Evolutionary conservation across 2,113 vertebrate genomes (phyloP).

Genomic region (Catharus bicknelli): DNA sequence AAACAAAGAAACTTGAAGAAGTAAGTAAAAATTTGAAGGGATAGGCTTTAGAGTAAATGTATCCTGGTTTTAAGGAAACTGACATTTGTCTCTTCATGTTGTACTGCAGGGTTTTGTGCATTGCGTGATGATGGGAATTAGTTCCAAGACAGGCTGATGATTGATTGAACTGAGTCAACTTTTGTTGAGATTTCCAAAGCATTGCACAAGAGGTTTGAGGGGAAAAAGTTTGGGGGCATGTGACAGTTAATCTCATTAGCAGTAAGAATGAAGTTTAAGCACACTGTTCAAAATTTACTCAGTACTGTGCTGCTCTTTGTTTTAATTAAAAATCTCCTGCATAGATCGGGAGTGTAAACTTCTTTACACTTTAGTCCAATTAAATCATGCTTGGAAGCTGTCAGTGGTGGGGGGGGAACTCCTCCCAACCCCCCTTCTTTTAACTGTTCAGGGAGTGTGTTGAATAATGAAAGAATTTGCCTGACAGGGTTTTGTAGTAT

Average conservation of each 20-base stretch:
- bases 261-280: conserved; percentile 56
- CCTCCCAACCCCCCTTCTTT: neutral
- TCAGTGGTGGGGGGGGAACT: neutral
- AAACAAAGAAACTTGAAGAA: neutral
- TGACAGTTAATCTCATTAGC: conserved; percentile 73
- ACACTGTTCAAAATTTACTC: conserved; percentile 35
- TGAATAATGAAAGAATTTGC: conserved; percentile 56
- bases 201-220: conserved; percentile 42
- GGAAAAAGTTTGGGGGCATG: conserved; percentile 42
- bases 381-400: conserved; percentile 48
- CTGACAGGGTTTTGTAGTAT: conserved; percentile 19
- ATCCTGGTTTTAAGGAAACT: neutral
- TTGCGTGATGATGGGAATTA: neutral
- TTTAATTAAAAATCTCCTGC: conserved; percentile 66
- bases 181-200: conserved; percentile 3
- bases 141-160: conserved; percentile 6
- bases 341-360: conserved; percentile 61
- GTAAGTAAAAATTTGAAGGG: neutral
- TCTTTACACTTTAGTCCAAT: conserved; percentile 62
- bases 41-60: neutral
- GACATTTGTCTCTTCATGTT: neutral
- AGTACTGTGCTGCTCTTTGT: conserved; percentile 71
- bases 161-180: conserved; percentile 7
- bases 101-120: neutral
- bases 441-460: conserved; percentile 38